Conservation (phyloP, 2,113 vertebrate genomes). For the Typhlomys cinereus region DNA sequence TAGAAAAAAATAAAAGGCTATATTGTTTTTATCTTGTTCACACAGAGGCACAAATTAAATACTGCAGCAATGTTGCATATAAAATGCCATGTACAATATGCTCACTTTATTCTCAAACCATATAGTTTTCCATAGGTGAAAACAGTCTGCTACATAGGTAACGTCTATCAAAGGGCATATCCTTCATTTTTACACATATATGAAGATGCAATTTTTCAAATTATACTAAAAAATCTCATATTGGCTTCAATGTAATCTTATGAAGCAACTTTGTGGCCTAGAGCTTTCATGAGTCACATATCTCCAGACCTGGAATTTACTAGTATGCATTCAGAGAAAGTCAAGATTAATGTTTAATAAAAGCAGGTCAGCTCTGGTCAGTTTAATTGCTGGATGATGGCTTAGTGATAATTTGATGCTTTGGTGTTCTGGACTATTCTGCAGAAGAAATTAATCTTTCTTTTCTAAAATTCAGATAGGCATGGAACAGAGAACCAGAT, state of each 20-base stretch:
- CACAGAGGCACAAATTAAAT: slow-evolving; percentile 59
- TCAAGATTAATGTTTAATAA: slow-evolving; percentile 83
- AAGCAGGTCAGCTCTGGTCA: slow-evolving; percentile 80
- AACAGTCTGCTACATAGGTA: slow-evolving; percentile 18
- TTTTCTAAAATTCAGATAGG: slow-evolving; percentile 20
- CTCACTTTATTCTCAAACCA: slow-evolving; percentile 53
- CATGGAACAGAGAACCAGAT: background rate
- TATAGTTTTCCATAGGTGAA: slow-evolving; percentile 33
- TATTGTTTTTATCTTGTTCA: background rate
- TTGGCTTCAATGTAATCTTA: slow-evolving; percentile 54
- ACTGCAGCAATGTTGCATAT: slow-evolving; percentile 49
- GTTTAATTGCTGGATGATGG: slow-evolving; percentile 81
- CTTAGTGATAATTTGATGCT: slow-evolving; percentile 71
- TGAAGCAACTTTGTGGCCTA: slow-evolving; percentile 60
- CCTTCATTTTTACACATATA: slow-evolving; percentile 64
- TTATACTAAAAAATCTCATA: slow-evolving; percentile 68
- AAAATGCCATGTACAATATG: slow-evolving; percentile 75
- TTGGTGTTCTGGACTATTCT: slow-evolving; percentile 35
- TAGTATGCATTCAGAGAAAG: slow-evolving; percentile 69
- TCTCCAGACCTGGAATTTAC: slow-evolving; percentile 69
- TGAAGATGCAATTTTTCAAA: slow-evolving; percentile 70
- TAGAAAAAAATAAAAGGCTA: background rate
- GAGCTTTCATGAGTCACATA: slow-evolving; percentile 73
- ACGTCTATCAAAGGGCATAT: slow-evolving; percentile 41
- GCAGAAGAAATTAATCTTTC: slow-evolving; percentile 56